These are phyloP conservation scores for Archaeoteleia sp. DNA, from an alignment of 2,888 invertebrate genomes.

Conservation along the genomic window DNA sequence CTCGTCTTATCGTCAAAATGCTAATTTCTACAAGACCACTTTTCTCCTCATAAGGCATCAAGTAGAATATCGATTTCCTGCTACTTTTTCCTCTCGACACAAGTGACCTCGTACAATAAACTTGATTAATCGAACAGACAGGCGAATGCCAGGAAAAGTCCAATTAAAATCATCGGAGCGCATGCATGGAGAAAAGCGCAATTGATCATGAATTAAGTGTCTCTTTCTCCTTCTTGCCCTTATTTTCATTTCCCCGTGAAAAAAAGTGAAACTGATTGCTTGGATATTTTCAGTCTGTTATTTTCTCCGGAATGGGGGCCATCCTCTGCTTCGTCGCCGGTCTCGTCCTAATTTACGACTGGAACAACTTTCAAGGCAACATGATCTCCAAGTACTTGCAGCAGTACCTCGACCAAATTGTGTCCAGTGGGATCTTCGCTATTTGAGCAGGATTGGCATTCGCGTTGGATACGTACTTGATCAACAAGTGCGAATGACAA, in stretches of 20 bases:
- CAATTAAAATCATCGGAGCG: constrained; percentile 7
- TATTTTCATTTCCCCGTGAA: constrained; percentile 2
- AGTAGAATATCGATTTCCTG: too few relatives aligned
- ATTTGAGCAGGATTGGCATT: constrained; percentile 78
- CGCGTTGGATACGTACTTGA: too few relatives aligned
- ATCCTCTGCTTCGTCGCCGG: constrained; percentile 81
- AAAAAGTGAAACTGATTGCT: constrained; percentile 13
- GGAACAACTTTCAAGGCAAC: constrained; percentile 61
- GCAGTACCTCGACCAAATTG: constrained; percentile 78
- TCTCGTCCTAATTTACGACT: constrained; percentile 77
- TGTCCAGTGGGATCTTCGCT: constrained; percentile 80
- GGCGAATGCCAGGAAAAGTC: background rate
- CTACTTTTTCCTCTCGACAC: too few relatives aligned
- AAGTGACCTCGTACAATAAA: too few relatives aligned
- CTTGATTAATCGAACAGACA: too few relatives aligned
- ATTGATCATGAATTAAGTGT: too few relatives aligned
- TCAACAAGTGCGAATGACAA: too few relatives aligned
- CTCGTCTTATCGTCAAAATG: too few relatives aligned
- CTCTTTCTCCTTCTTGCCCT: constrained; percentile 4
- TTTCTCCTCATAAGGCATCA: too few relatives aligned
- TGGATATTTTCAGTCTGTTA: constrained; percentile 72
- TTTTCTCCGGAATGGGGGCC: constrained; percentile 79
- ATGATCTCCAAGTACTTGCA: constrained; percentile 77
- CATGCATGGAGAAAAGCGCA: too few relatives aligned
- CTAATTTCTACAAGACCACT: too few relatives aligned